Evolutionary conservation across 2,113 vertebrate species (phyloP).

Genomic region (Heliornis fulica): DNA sequence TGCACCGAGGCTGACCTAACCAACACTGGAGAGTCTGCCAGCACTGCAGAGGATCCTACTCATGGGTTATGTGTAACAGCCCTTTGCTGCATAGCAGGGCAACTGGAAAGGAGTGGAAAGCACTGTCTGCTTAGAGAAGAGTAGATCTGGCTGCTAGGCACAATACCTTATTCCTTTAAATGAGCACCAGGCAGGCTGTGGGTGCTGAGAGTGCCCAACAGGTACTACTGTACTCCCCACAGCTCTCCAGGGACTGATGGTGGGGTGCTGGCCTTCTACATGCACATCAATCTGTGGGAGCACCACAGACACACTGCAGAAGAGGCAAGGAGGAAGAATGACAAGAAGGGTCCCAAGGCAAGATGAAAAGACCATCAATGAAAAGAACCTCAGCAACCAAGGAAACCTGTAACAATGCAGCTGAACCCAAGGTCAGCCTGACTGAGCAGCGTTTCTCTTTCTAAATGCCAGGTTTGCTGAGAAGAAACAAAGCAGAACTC

Average conservation of each 20-base stretch:
- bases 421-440: neutral
- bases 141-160: neutral
- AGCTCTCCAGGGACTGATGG: neutral
- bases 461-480: neutral
- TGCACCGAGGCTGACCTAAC: neutral
- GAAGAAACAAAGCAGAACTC: neutral
- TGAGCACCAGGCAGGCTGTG: neutral
- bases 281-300: rapidly evolving
- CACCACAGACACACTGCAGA: neutral
- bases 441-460: neutral
- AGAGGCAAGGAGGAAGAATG: neutral
- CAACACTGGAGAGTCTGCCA: no score
- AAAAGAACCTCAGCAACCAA: neutral
- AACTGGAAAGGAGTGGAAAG: neutral
- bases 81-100: neutral
- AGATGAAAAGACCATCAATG: neutral
- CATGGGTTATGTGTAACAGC: no score
- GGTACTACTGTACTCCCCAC: neutral
- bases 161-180: no score
- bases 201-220: neutral
- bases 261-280: rapidly evolving
- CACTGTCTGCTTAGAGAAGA: neutral
- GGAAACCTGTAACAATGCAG: neutral
- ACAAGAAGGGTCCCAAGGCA: neutral
- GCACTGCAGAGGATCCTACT: no score